These are phyloP conservation scores for Acanthosepion lycidas DNA, from an alignment of 2,888 invertebrate species.

Conservation along the genomic window DNA sequence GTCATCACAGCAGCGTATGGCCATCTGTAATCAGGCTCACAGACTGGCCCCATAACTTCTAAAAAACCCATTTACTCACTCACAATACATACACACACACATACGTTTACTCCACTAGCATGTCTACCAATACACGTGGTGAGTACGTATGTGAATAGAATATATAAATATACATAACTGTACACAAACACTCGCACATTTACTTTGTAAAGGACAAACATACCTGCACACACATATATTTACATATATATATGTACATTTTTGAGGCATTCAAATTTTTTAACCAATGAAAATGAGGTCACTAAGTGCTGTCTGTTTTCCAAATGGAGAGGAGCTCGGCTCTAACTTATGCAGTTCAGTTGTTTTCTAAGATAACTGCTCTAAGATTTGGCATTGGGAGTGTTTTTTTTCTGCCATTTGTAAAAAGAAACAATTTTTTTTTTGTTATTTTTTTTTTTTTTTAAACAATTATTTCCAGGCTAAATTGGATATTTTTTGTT, in stretches of 20 bases:
- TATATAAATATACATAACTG: slow-evolving; percentile 33
- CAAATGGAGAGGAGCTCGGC: background rate
- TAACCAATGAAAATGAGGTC: background rate
- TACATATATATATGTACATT: slow-evolving; percentile 2
- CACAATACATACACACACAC: background rate
- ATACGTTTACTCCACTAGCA: background rate
- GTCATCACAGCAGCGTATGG: background rate
- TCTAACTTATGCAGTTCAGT: background rate
- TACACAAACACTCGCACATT: background rate
- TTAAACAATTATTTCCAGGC: no score
- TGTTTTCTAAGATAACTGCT: background rate
- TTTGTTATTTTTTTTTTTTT: background rate
- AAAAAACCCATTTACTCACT: background rate
- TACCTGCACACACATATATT: slow-evolving; percentile 24
- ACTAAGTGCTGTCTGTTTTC: background rate
- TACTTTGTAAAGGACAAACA: background rate
- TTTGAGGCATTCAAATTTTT: slow-evolving; percentile 8
- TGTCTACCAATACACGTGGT: background rate
- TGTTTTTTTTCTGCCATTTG: background rate
- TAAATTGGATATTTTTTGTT: no score
- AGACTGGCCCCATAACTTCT: background rate
- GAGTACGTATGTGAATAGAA: background rate
- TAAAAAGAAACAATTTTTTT: background rate
- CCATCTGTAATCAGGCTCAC: background rate
- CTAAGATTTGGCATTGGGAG: background rate